phyloP scores from a whole-genome alignment of 2,797 vertebrate genomes.

The Rallus crepitans region DNA sequence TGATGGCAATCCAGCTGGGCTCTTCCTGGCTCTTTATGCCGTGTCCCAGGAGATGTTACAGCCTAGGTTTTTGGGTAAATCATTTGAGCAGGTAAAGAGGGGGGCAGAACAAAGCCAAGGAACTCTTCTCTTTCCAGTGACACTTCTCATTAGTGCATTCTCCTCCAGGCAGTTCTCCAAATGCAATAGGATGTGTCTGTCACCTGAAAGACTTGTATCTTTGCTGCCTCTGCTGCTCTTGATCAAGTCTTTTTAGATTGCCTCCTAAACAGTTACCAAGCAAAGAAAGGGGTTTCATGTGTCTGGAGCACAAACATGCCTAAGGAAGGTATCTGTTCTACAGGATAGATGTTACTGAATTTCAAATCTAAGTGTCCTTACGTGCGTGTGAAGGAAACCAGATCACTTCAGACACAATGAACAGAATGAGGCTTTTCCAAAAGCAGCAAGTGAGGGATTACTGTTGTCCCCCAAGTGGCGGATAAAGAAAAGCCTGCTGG shows the following conservation, averaged over 20 bases:
- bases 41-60: not conserved
- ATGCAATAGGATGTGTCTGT: not conserved
- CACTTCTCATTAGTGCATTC: not conserved
- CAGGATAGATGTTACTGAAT: not conserved
- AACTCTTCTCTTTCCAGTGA: not conserved
- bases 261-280: not conserved
- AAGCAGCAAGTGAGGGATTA: not conserved
- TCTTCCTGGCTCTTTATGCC: slow-evolving; percentile 27
- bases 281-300: not conserved
- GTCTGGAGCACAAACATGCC: not conserved
- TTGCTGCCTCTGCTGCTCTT: not conserved
- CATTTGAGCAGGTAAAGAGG: not conserved
- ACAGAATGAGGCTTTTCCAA: not conserved
- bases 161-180: not conserved
- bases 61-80: not conserved
- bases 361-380: not conserved
- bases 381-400: not conserved
- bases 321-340: not conserved
- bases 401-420: not conserved
- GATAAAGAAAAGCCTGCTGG: not conserved
- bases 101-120: not conserved
- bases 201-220: not conserved
- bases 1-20: slow-evolving; percentile 25
- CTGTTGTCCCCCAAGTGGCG: not conserved
- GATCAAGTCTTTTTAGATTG: not conserved